Evolutionary conservation across 2,113 vertebrate species (phyloP).

Genomic region (Rhinoderma darwinii): DNA sequence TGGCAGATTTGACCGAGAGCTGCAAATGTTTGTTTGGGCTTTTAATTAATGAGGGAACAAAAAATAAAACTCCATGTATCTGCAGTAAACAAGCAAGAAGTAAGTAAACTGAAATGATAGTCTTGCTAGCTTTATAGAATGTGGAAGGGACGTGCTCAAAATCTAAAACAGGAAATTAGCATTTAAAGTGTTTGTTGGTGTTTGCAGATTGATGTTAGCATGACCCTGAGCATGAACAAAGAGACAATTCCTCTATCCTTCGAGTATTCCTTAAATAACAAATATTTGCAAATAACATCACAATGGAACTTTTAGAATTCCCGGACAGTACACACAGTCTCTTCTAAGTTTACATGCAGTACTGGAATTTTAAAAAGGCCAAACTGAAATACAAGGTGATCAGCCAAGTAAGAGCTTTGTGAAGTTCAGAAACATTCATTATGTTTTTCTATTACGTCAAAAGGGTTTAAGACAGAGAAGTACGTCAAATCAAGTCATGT

Average conservation of each 20-base stretch:
- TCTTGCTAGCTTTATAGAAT: slow-evolving; percentile 10
- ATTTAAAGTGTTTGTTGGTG: slow-evolving; percentile 49
- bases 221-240: slow-evolving; percentile 18
- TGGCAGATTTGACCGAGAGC: slow-evolving; percentile 8
- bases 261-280: slow-evolving; percentile 23
- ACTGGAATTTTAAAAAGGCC: neutral
- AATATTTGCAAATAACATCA: slow-evolving; percentile 18
- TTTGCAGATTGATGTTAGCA: slow-evolving; percentile 19
- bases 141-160: slow-evolving; percentile 26
- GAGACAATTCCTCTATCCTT: slow-evolving; percentile 20
- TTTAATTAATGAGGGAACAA: slow-evolving; percentile 12
- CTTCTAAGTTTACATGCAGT: neutral
- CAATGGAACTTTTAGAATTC: neutral
- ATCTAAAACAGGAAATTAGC: slow-evolving; percentile 46
- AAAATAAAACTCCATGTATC: slow-evolving; percentile 1
- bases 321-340: neutral
- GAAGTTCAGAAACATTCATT: neutral
- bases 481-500: neutral
- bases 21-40: slow-evolving; percentile 13
- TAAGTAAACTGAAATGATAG: slow-evolving; percentile 26
- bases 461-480: neutral
- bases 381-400: neutral
- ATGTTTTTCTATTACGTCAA: no score
- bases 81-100: slow-evolving; percentile 14
- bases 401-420: neutral